Evolutionary conservation across 2,113 vertebrate species (phyloP).

Genomic region (Paralichthys olivaceus): DNA sequence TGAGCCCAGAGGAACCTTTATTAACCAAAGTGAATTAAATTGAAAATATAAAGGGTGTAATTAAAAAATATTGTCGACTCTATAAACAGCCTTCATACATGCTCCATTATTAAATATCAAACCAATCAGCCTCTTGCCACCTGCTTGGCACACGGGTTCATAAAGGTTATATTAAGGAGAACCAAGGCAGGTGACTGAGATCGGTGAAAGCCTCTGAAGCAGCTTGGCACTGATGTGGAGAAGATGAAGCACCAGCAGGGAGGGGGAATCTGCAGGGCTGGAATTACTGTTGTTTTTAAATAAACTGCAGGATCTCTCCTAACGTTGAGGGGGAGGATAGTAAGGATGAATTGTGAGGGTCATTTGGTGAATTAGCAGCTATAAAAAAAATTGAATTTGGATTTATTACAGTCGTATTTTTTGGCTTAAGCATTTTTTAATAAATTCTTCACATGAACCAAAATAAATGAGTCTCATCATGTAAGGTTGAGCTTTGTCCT

Average conservation of each 20-base stretch:
- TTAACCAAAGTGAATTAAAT: too few relatives aligned
- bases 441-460: not conserved
- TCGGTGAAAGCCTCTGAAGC: constrained; percentile 35
- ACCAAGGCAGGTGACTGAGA: not conserved
- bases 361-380: not conserved
- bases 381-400: not conserved
- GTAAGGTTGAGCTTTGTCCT: not conserved
- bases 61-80: not conserved
- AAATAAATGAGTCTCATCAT: not conserved
- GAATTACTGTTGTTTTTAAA: not conserved
- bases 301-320: too few relatives aligned
- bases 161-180: not conserved
- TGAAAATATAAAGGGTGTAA: too few relatives aligned
- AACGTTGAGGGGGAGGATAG: not conserved
- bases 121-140: not conserved
- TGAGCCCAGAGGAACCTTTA: too few relatives aligned
- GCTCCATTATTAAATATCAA: not conserved
- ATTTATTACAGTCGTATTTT: not conserved
- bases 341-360: not conserved
- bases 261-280: not conserved
- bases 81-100: not conserved
- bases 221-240: constrained; percentile 25
- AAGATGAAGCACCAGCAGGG: not conserved
- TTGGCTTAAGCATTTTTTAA: not conserved
- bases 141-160: not conserved